Evolutionary conservation across 2,797 vertebrate genomes (phyloP).

Genomic region (Clamator glandarius): DNA sequence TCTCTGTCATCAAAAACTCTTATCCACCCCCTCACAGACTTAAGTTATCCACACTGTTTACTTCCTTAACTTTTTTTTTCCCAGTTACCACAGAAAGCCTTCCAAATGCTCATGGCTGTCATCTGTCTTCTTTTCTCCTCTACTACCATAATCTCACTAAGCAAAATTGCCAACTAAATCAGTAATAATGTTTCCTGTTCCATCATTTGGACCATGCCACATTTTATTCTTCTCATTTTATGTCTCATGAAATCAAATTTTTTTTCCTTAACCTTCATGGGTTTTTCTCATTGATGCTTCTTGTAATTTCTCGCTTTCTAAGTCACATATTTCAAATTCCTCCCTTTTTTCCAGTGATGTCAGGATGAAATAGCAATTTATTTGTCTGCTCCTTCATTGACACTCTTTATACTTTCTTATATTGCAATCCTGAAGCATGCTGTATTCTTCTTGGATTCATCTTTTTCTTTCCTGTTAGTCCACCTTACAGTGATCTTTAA

Average conservation of each 20-base stretch:
- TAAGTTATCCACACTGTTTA: neutral
- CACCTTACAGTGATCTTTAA: neutral
- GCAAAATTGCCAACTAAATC: neutral
- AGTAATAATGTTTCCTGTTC: neutral
- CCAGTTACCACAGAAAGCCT: neutral
- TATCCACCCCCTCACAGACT: neutral
- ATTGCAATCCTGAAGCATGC: neutral
- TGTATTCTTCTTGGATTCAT: neutral
- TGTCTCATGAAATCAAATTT: neutral
- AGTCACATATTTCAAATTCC: neutral
- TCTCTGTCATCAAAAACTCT: neutral
- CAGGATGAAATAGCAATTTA: neutral
- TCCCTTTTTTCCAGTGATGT: neutral
- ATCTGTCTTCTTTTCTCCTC: neutral
- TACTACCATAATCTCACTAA: neutral
- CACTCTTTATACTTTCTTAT: neutral
- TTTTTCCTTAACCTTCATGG: neutral
- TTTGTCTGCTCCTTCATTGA: neutral
- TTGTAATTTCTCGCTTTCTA: neutral
- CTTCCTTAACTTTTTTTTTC: neutral
- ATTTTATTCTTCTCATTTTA: neutral
- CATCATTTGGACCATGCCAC: neutral
- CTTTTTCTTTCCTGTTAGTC: neutral
- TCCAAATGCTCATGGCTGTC: neutral
- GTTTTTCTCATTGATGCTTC: neutral